Conservation (phyloP, 1,140 invertebrate genomes). For the Cotesia typhae region DNA sequence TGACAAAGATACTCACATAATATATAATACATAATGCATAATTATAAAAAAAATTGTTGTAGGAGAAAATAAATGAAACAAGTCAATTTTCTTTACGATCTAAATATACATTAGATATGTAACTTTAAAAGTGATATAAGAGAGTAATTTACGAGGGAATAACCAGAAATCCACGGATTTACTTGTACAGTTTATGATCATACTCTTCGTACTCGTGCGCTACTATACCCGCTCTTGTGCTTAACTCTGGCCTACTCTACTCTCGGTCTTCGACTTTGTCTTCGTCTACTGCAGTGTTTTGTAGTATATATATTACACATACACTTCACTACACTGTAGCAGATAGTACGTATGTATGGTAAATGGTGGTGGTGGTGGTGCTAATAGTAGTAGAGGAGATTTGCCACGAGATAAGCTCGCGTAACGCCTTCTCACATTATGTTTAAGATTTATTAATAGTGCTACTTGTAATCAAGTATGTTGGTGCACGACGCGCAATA, state of each 20-base stretch:
- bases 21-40: too few species aligned
- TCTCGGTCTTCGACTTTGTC: too few species aligned
- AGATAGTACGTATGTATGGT: too few species aligned
- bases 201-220: too few species aligned
- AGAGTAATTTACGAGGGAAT: background rate
- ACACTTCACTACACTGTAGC: too few species aligned
- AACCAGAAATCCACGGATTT: too few species aligned
- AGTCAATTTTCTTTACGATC: constrained; percentile 1
- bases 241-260: background rate
- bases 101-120: background rate
- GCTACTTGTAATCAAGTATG: constrained; percentile 39
- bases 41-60: too few species aligned
- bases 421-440: constrained; percentile 39
- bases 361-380: background rate
- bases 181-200: too few species aligned
- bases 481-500: constrained; percentile 12
- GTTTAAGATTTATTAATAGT: constrained; percentile 37
- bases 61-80: background rate
- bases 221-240: background rate
- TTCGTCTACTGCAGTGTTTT: too few species aligned
- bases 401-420: constrained; percentile 26
- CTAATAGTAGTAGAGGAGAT: constrained; percentile 19
- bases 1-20: too few species aligned
- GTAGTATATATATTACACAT: too few species aligned
- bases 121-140: constrained; percentile 1